Evolutionary conservation across 2,797 vertebrate genomes (phyloP), one percentile per base, ranked within the genome.

Genomic region (Pitangus sulphuratus): DNA sequence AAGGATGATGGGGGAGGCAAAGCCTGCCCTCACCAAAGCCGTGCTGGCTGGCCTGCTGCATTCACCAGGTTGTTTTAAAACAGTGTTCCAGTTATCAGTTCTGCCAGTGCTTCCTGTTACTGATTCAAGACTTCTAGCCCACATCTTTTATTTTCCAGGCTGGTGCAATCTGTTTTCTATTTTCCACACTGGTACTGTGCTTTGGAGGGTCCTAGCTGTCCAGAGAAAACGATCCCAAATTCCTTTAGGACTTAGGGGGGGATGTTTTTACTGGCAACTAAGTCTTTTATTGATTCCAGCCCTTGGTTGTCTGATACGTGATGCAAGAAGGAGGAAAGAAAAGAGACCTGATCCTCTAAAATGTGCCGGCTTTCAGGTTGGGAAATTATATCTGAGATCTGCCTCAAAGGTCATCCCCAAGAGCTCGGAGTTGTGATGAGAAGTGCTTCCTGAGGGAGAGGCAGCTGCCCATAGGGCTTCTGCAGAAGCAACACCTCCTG

Each of bases 191-290:
- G 44, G 20, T 85, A 47, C 35, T 48, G 48, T 50, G n/a, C 21
- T 44, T 91, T 76, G 58, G 37, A 89, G 62, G 42, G 66, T 69
- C 71, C 83, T 79, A 72, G 69, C 26, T 79, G 39, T 6, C 40
- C 35, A 19, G 47, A 66, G 50, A 76, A 92, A 87, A 82, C 31
- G 9, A 84, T 25, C 58, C 42, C 50, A 21, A 47, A 79, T 84
- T 86, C 58, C 81, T 84, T 54, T 54, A 72, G 84, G 81, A 48
- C 33, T 76, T 84, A 26, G 10, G 11, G n/a, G n/a, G 37, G 39
- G n/a, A 35, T 84, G 57, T 87, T 90, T 92, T 85, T 91, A 28
- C 44, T 89, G 87, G 53, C 45, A 91, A 21, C 14, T 76, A 19
- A 4, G 8, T 20, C 37, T 61, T 11, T 1, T 37, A 18, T 31